phyloP scores from a whole-genome alignment of 2,888 invertebrate genomes.

The Mechanitis messenoides region DNA sequence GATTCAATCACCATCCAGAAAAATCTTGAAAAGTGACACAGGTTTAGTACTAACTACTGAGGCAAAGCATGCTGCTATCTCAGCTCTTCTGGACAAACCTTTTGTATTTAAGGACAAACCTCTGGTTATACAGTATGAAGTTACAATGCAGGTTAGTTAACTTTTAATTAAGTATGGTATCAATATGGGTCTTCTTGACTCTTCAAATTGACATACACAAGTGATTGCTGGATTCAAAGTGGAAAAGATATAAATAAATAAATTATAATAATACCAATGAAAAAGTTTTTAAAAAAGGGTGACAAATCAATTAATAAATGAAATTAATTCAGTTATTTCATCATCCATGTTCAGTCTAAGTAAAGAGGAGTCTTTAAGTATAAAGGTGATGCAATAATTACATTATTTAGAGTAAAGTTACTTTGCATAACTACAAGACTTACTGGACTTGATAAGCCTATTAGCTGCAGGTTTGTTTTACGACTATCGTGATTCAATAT shows the following conservation, averaged over 20 bases:
- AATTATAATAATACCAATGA: no score
- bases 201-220: no score
- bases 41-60: conserved; percentile 94
- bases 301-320: not conserved
- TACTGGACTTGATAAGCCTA: conserved; percentile 16
- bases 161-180: not conserved
- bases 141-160: conserved; percentile 81
- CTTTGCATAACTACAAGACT: not conserved
- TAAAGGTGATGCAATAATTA: not conserved
- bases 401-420: not conserved
- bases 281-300: no score
- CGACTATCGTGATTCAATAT: not conserved
- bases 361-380: no score
- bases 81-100: conserved; percentile 84
- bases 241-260: no score
- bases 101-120: conserved; percentile 91
- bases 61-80: conserved; percentile 97
- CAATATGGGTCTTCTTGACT: no score
- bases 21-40: conserved; percentile 87
- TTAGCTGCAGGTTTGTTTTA: conserved; percentile 8
- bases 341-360: not conserved
- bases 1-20: conserved; percentile 85
- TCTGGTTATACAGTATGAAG: conserved; percentile 94
- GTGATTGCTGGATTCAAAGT: no score
- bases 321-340: not conserved